These are phyloP conservation scores for Zoroaster sp. DNA, from an alignment of 53 echinoderm and acorn worm genomes.

Conservation along the genomic window DNA sequence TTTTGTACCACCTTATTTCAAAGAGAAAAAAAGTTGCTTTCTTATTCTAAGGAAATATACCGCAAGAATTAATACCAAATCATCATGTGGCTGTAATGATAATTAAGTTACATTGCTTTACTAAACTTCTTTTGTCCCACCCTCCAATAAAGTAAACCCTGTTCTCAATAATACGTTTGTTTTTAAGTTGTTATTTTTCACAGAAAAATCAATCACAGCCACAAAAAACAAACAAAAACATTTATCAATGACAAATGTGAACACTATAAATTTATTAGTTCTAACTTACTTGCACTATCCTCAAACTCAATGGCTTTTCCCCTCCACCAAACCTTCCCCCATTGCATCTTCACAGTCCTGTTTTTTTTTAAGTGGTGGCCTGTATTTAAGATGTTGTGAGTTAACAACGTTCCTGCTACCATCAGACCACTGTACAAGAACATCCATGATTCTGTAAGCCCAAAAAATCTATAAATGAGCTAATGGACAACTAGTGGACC, in stretches of 20 bases:
- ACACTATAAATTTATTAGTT: neutral
- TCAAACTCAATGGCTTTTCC: neutral
- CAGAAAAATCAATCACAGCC: no score
- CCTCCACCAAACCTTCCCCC: neutral
- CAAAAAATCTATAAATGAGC: neutral
- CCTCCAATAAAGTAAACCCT: no score
- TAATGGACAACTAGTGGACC: neutral
- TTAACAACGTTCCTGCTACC: neutral
- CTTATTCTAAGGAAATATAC: neutral
- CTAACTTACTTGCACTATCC: neutral
- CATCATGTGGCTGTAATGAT: no score
- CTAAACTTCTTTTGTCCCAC: no score
- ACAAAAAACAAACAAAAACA: neutral
- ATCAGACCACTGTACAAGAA: neutral
- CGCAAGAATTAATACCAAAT: no score
- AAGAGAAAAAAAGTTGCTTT: neutral
- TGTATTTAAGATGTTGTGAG: neutral
- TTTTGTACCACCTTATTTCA: neutral
- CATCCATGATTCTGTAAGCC: neutral
- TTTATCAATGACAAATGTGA: neutral
- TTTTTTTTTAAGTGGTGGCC: neutral
- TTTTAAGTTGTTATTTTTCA: no score
- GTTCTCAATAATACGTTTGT: no score
- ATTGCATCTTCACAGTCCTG: neutral
- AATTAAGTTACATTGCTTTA: no score